Evolutionary conservation across 2,797 vertebrate genomes (phyloP).

Genomic region (Enteromius mattozi): DNA sequence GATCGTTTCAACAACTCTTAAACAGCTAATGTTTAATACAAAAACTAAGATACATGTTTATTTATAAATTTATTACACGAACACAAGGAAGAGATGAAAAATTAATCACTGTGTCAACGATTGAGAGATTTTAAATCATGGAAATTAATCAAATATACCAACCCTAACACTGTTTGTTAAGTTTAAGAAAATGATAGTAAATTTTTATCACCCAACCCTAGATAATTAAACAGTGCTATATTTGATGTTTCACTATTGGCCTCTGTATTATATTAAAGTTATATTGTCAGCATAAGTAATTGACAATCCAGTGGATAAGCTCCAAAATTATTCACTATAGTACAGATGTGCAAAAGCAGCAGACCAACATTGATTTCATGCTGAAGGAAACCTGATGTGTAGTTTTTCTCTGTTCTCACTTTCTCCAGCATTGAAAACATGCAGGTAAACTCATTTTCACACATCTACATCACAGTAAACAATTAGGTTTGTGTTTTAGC

Average conservation of each 20-base stretch:
- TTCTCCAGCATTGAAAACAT: slow-evolving; percentile 14
- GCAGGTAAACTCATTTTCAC: neutral
- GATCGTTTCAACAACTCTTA: no score
- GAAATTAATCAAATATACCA: neutral
- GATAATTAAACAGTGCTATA: neutral
- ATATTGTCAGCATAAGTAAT: neutral
- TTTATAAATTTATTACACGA: neutral
- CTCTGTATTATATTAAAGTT: neutral
- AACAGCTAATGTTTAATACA: neutral
- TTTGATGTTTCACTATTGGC: neutral
- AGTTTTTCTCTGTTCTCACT: neutral
- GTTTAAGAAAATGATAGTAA: neutral
- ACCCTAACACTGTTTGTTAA: neutral
- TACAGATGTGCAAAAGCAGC: slow-evolving; percentile 11
- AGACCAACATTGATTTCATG: neutral
- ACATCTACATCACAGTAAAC: slow-evolving; percentile 27
- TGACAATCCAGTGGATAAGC: slow-evolving; percentile 48
- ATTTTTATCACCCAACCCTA: neutral
- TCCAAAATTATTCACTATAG: slow-evolving; percentile 39
- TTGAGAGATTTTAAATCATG: neutral
- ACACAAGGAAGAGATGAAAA: neutral
- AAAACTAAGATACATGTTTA: neutral
- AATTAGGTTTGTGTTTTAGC: slow-evolving; percentile 41
- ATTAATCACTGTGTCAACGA: neutral
- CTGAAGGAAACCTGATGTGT: neutral